Evolutionary conservation across 2,797 vertebrate genomes (phyloP).

Genomic region (Anabas testudineus): DNA sequence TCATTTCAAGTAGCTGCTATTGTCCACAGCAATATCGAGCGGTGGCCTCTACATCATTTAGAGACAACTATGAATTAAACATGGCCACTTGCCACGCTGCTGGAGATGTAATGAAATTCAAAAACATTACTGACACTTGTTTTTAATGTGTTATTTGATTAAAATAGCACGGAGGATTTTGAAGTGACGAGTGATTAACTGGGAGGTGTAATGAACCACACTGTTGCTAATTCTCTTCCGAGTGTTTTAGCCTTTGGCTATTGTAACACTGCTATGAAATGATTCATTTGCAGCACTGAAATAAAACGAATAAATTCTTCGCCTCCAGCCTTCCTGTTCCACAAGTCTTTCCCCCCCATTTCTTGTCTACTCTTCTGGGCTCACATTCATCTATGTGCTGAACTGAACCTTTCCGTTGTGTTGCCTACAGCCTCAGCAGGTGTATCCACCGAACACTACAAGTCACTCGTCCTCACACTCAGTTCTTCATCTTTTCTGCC

Average conservation of each 20-base stretch:
- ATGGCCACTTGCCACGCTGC: constrained; percentile 40
- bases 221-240: constrained; percentile 46
- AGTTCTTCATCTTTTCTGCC: constrained; percentile 39
- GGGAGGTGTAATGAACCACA: constrained; percentile 45
- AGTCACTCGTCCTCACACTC: constrained; percentile 44
- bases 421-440: constrained; percentile 46
- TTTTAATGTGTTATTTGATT: constrained; percentile 52
- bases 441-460: constrained; percentile 39
- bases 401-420: constrained; percentile 21
- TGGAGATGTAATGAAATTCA: constrained; percentile 27
- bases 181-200: constrained; percentile 54
- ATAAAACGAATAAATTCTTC: constrained; percentile 33
- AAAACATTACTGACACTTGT: constrained; percentile 47
- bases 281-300: constrained; percentile 46
- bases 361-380: constrained; percentile 28
- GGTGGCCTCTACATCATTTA: constrained; percentile 51
- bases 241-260: constrained; percentile 45
- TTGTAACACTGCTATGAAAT: constrained; percentile 44
- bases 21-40: constrained; percentile 44
- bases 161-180: constrained; percentile 26
- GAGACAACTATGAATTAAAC: constrained; percentile 61
- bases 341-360: not conserved
- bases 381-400: constrained; percentile 9
- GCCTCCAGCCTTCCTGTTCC: constrained; percentile 26
- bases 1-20: constrained; percentile 33